These are phyloP conservation scores for Phrynocephalus forsythii DNA, from an alignment of 2,797 vertebrate species.

Conservation along the genomic window DNA sequence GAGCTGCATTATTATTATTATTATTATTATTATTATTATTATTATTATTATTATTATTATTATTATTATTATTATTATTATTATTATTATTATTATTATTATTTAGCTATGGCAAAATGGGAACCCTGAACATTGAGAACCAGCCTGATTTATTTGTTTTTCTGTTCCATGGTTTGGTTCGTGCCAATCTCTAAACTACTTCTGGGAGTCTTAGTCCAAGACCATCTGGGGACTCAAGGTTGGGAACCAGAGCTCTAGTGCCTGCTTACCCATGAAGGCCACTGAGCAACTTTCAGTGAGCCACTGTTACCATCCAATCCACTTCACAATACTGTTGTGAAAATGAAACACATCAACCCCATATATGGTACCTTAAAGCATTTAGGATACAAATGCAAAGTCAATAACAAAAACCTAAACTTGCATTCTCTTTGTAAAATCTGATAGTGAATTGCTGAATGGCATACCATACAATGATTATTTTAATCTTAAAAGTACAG, in stretches of 20 bases:
- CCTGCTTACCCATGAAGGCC: neutral
- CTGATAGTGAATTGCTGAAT: neutral
- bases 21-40: no score
- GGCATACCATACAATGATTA: neutral
- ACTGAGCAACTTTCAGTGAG: neutral
- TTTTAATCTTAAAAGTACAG: neutral
- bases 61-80: no score
- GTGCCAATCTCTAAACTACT: no score
- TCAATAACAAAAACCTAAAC: neutral
- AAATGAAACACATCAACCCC: neutral
- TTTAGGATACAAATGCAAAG: neutral
- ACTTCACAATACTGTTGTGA: neutral
- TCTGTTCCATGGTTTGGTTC: no score
- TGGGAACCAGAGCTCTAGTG: neutral
- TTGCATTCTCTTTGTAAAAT: neutral
- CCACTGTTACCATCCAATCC: neutral
- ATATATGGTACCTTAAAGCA: neutral
- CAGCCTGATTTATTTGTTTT: no score
- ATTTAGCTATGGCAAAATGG: no score
- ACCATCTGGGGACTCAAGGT: no score
- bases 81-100: no score
- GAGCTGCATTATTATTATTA: no score
- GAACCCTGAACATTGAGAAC: no score
- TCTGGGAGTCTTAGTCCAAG: no score
- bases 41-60: no score